Evolutionary conservation across 2,888 invertebrate genomes (phyloP).

Genomic region (Andrena trimmerana): DNA sequence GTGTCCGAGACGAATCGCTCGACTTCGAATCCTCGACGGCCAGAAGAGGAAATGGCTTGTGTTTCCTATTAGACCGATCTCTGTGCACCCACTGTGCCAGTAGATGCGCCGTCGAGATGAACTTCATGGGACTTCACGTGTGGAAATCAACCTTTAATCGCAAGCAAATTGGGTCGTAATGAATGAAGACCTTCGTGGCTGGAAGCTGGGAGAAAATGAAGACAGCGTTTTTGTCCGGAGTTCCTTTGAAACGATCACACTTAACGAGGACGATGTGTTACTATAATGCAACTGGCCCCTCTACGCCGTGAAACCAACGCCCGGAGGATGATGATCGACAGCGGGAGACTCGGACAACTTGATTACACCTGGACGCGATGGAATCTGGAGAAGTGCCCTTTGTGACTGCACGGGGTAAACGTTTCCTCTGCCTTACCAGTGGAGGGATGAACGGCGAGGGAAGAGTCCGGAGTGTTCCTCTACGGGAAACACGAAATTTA

Average conservation of each 20-base stretch:
- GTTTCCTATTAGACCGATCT: constrained; percentile 28
- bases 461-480: neutral
- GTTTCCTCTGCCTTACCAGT: neutral
- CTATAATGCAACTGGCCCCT: neutral
- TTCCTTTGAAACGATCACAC: neutral
- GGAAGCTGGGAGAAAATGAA: neutral
- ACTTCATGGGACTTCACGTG: neutral
- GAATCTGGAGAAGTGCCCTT: neutral
- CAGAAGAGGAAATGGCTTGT: constrained; percentile 40
- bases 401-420: neutral
- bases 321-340: neutral
- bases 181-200: constrained; percentile 14
- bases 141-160: constrained; percentile 12
- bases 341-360: neutral
- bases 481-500: too few relatives aligned
- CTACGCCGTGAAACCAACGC: neutral
- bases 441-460: neutral
- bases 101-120: neutral
- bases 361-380: neutral
- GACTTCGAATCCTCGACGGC: neutral
- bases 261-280: neutral
- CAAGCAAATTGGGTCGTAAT: constrained; percentile 33
- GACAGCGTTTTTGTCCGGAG: neutral
- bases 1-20: constrained; percentile 66
- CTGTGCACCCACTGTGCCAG: constrained; percentile 36